Percentiles rank a stretch among this genome's conserved stretches.
Conservation (phyloP, 2,888 invertebrate genomes). For the Thecocarcelia acutangulata region DNA sequence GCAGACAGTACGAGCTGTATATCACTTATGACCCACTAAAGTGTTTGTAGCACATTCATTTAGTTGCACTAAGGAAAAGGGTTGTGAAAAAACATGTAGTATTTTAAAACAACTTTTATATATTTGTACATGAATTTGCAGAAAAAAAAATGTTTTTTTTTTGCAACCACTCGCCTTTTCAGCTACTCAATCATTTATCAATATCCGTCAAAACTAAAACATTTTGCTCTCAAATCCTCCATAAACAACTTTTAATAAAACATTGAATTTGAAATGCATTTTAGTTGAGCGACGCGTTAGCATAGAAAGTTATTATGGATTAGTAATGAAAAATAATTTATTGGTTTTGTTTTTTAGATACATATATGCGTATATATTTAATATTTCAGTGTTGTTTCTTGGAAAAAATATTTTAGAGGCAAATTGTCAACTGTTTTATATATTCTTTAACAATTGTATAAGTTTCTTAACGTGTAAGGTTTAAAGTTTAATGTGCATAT, state of each 20-base stretch:
- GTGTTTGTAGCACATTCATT: slow-evolving; percentile 12
- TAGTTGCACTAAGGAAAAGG: too few relatives aligned
- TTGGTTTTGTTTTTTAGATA: not conserved
- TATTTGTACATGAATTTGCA: not conserved
- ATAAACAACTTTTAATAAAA: slow-evolving; percentile 37
- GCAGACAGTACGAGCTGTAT: slow-evolving; percentile 12
- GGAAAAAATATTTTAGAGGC: too few relatives aligned
- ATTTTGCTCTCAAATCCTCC: slow-evolving; percentile 37
- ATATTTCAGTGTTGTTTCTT: too few relatives aligned
- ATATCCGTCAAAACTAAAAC: slow-evolving; percentile 55
- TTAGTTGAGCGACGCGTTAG: slow-evolving; percentile 8
- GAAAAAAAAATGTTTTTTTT: slow-evolving; percentile 1
- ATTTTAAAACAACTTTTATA: too few relatives aligned
- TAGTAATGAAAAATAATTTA: slow-evolving; percentile 25
- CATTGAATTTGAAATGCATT: not conserved
- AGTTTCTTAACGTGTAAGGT: too few relatives aligned
- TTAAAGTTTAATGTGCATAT: too few relatives aligned
- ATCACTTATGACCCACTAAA: slow-evolving; percentile 59
- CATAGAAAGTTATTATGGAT: slow-evolving; percentile 17
- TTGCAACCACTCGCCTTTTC: not conserved
- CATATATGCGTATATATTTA: too few relatives aligned
- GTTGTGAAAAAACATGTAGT: not conserved
- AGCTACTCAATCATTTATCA: slow-evolving; percentile 30
- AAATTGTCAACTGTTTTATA: too few relatives aligned
- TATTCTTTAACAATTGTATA: too few relatives aligned